Conservation (phyloP, 2,888 invertebrate species). For the Tenthredo mesomela region DNA sequence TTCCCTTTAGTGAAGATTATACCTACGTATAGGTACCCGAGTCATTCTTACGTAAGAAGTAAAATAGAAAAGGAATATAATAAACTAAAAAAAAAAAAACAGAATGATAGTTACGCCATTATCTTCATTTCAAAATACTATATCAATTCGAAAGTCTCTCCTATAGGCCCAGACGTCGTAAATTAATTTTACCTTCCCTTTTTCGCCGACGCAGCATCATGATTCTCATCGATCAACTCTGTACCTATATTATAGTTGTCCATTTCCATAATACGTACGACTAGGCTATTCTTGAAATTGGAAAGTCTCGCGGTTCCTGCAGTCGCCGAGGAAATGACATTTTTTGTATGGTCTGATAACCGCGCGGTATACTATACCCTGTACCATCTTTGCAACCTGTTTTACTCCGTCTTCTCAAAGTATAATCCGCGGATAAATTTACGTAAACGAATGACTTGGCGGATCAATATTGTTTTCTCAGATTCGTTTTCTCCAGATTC, state of each 20-base stretch:
- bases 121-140: not conserved
- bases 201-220: not conserved
- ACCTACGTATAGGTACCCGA: not conserved
- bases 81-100: not conserved
- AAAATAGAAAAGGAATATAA: not conserved
- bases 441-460: not conserved
- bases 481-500: not conserved
- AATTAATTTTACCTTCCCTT: not conserved
- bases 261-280: not conserved
- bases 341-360: conserved; percentile 50
- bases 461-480: not conserved
- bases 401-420: not conserved
- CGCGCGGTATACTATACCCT: conserved; percentile 9
- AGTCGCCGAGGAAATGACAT: not conserved
- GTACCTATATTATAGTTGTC: not conserved
- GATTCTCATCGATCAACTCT: not conserved
- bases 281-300: conserved; percentile 20
- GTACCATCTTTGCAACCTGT: not conserved
- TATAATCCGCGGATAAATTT: not conserved
- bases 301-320: conserved; percentile 19
- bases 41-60: not conserved
- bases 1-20: not conserved
- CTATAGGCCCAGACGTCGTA: not conserved
- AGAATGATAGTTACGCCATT: not conserved
- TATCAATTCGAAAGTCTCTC: conserved; percentile 17